These are phyloP conservation scores for Perognathus longimembris DNA, from an alignment of 2,113 vertebrate genomes.

Conservation along the genomic window DNA sequence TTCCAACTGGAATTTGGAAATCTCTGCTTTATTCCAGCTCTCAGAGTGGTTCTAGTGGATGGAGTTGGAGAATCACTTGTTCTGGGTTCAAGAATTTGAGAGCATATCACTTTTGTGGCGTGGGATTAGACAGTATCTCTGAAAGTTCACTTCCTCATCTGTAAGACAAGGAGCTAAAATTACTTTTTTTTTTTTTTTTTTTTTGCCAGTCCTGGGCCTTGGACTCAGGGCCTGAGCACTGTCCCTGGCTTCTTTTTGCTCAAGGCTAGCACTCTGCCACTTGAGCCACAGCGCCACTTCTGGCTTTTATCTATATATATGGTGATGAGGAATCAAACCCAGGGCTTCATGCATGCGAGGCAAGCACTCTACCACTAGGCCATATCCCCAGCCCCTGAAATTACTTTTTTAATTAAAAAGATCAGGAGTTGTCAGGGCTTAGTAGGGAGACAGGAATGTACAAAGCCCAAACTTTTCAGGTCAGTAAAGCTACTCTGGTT, in stretches of 20 bases:
- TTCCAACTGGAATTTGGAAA: no score
- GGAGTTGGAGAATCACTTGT: neutral
- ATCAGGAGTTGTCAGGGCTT: neutral
- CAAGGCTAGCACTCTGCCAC: no score
- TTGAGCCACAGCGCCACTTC: no score
- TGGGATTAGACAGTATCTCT: neutral
- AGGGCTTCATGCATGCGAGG: no score
- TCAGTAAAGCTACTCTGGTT: neutral
- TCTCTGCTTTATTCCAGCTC: neutral
- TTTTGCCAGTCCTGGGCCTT: no score
- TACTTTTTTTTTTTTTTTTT: no score
- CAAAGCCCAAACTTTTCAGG: neutral
- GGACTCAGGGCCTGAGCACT: no score
- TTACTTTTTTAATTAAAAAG: neutral
- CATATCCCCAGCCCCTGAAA: no score
- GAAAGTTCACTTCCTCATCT: slow-evolving; percentile 11
- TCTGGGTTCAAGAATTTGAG: neutral
- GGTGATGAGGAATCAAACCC: no score
- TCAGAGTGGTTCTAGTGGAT: neutral
- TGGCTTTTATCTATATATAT: no score
- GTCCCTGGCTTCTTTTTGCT: no score
- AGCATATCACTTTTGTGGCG: neutral
- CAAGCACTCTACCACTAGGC: no score
- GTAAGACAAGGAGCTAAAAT: neutral
- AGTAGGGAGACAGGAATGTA: neutral